Base-by-base conservation (phyloP, 2,797 vertebrate genomes). In the Lepus townsendii region DNA sequence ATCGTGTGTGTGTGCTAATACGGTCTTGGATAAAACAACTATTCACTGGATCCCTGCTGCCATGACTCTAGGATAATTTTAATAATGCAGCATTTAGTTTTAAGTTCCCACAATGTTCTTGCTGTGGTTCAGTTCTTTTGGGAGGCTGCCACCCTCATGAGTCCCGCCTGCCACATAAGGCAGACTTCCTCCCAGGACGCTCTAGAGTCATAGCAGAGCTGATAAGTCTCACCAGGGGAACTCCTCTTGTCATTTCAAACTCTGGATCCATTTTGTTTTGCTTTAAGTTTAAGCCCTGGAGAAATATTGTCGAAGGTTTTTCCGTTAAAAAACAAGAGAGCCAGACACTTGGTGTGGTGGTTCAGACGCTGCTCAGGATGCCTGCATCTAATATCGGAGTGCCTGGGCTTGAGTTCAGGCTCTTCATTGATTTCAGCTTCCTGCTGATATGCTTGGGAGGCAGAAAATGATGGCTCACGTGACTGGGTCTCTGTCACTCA, bases 251-350 rank as follows among this genome's bases (percentile, higher is more conserved):
- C 20, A 76, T 0, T 63, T 7, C 50, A 73, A 66, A 79, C 50
- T 95, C 20, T 71, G 14, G 16, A 30, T 79, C 27, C 83, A 17
- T 83, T 92, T 95, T 86, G 13, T 83, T 92, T 95, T 89, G 69
- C 62, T 72, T 95, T 42, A 95, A 83, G 86, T 14, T 24, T 50
- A 92, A 94, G 57, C 30, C 68, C n/a, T 65, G 32, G n/a, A 82
- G 63, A 94, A 57, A 38, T 54, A 69, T 35, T 47, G 5, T 16
- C 38, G n/a, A 10, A 79, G 24, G 13, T 8, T 86, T 60, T 75
- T 1, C 35, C 50, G 32, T 90, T 83, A 90, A 79, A 78, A 89
- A 57, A 57, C 14, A 57, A 57, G 54, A 57, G 54, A 57, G 16
- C 54, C 14, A 16, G 14, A 57, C 54, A 57, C 19, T 57, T 57